A percentile compares a stretch with the other conserved stretches of the same genome.
Evolutionary conservation across 2,797 vertebrate genomes (phyloP).

Genomic region (Poecile montanus): DNA sequence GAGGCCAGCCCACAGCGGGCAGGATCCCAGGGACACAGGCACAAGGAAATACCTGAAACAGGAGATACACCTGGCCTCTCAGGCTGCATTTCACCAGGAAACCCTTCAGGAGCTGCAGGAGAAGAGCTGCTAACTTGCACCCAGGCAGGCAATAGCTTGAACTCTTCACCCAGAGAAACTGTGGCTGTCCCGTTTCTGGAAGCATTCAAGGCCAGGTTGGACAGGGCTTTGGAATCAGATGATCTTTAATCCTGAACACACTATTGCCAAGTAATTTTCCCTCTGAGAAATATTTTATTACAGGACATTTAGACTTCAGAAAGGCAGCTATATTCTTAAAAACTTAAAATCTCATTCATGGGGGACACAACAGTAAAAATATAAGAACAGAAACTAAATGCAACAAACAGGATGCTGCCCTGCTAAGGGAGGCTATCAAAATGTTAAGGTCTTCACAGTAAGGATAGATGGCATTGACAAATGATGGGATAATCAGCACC

Average conservation of each 20-base stretch:
- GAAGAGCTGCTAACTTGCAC: neutral
- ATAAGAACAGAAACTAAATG: neutral
- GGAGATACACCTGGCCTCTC: neutral
- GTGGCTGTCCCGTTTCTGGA: neutral
- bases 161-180: neutral
- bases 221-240: neutral
- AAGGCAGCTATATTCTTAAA: neutral
- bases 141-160: neutral
- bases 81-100: neutral
- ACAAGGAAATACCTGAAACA: neutral
- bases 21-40: neutral
- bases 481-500: neutral
- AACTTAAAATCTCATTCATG: neutral
- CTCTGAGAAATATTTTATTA: neutral
- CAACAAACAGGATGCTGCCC: neutral
- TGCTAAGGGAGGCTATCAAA: accelerated
- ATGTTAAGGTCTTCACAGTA: neutral
- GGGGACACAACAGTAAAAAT: neutral
- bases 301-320: neutral
- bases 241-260: neutral
- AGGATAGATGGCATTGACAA: neutral
- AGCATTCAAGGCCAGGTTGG: neutral
- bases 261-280: neutral
- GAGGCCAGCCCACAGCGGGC: accelerated
- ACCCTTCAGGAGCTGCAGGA: neutral